Evolutionary conservation across 2,113 vertebrate genomes (phyloP).

Genomic region (Brienomyrus brachyistius): DNA sequence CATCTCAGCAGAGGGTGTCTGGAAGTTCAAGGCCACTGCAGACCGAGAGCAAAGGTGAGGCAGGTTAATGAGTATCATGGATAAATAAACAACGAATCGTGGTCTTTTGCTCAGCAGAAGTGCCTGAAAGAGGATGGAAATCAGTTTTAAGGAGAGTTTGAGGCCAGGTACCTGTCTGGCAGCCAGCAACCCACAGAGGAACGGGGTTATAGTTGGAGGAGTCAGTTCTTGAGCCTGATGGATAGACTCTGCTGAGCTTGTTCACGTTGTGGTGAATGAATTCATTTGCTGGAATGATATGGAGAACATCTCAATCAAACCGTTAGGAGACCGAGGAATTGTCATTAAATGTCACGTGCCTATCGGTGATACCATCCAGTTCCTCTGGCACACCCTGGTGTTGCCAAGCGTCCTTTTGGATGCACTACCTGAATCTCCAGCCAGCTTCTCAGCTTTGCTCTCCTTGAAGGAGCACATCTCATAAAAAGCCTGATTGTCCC

Average conservation of each 20-base stretch:
- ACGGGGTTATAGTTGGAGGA: conserved; percentile 88
- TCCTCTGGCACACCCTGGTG: background rate
- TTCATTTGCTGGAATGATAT: conserved; percentile 56
- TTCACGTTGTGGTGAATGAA: conserved; percentile 72
- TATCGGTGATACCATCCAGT: background rate
- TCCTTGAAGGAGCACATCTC: conserved; percentile 88
- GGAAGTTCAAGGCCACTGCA: conserved; percentile 92
- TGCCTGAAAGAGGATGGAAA: background rate
- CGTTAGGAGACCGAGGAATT: background rate
- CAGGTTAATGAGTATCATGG: background rate
- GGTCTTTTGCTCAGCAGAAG: background rate
- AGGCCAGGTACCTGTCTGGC: conserved; percentile 75
- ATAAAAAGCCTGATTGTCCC: conserved; percentile 66
- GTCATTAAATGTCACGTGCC: background rate
- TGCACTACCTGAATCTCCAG: conserved; percentile 72
- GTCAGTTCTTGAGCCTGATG: conserved; percentile 74
- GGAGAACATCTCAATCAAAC: background rate
- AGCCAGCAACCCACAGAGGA: conserved; percentile 84
- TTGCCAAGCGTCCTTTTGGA: too few relatives aligned
- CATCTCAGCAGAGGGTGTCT: conserved; percentile 77
- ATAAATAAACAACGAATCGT: background rate
- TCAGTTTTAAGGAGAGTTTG: background rate
- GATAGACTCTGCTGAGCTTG: conserved; percentile 85
- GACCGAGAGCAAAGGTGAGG: background rate
- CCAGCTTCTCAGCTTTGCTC: conserved; percentile 68